Evolutionary conservation across 2,888 invertebrate genomes (phyloP).

Genomic region (Plagodis dolabraria): DNA sequence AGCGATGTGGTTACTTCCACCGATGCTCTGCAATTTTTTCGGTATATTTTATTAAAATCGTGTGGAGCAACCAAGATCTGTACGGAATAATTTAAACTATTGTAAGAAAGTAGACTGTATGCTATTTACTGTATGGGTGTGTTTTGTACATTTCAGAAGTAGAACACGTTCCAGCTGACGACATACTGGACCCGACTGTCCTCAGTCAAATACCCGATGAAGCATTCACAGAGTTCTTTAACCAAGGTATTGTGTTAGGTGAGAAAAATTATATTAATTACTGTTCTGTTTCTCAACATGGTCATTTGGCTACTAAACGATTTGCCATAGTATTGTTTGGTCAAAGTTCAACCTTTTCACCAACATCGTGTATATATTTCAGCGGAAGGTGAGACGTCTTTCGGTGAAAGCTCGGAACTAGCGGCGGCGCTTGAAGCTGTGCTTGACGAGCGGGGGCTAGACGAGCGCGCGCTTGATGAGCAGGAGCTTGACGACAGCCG

Average conservation of each 20-base stretch:
- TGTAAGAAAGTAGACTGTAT: too few species aligned
- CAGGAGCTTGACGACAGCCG: conserved; percentile 49
- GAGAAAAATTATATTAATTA: conserved; percentile 3
- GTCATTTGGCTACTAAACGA: too few species aligned
- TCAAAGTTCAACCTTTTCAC: too few species aligned
- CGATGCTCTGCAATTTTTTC: too few species aligned
- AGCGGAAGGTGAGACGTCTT: conserved; percentile 83
- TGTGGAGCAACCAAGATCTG: too few species aligned
- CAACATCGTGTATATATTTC: not conserved
- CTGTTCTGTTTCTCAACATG: too few species aligned
- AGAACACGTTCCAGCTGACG: conserved; percentile 86
- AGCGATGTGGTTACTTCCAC: too few species aligned
- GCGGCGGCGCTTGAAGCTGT: conserved; percentile 92
- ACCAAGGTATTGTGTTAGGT: conserved; percentile 76
- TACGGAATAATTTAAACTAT: too few species aligned
- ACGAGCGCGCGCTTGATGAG: conserved; percentile 69
- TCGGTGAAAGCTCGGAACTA: conserved; percentile 94
- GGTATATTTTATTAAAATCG: too few species aligned
- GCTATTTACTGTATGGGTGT: not conserved
- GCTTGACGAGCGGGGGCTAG: conserved; percentile 84
- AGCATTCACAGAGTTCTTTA: conserved; percentile 86
- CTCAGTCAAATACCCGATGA: conserved; percentile 80
- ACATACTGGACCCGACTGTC: conserved; percentile 82
- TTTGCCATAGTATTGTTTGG: too few species aligned
- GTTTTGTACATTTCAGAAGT: conserved; percentile 59